Conservation (phyloP, 2,888 invertebrate genomes). For the Pandemis cinnamomeana region DNA sequence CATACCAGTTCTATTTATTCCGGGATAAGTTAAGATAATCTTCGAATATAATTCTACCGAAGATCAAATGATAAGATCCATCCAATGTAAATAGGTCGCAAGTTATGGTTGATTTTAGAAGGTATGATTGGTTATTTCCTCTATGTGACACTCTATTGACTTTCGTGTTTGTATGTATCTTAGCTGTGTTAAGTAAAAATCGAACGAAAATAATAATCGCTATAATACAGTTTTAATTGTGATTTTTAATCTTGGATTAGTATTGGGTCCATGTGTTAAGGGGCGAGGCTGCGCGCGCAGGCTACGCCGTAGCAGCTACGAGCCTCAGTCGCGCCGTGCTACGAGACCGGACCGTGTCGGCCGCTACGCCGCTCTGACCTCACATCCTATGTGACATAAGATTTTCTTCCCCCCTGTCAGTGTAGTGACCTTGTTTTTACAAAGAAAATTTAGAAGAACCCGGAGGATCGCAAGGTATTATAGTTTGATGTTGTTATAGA, state of each 20-base stretch:
- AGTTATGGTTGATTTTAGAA: too few relatives aligned
- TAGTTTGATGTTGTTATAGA: conserved; percentile 27
- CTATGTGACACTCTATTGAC: background rate
- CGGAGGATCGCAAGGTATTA: conserved; percentile 31
- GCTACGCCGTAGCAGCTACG: conserved; percentile 69
- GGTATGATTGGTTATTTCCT: background rate
- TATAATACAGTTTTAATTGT: conserved; percentile 27
- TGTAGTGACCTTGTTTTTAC: conserved; percentile 35
- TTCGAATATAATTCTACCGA: too few relatives aligned
- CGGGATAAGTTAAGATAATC: too few relatives aligned
- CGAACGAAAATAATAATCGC: background rate
- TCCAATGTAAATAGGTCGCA: too few relatives aligned
- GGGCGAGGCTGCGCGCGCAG: conserved; percentile 82
- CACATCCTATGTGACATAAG: conserved; percentile 42
- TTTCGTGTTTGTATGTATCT: background rate
- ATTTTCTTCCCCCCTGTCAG: conserved; percentile 26
- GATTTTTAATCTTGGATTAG: conserved; percentile 66
- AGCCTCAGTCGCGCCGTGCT: conserved; percentile 75
- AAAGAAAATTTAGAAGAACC: conserved; percentile 11
- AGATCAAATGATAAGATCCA: too few relatives aligned
- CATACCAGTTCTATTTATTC: too few relatives aligned
- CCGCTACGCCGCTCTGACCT: conserved; percentile 74
- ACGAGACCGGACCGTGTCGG: conserved; percentile 62
- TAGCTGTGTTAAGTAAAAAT: background rate
- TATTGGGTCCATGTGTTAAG: conserved; percentile 77